A percentile compares a stretch with the other conserved stretches of the same genome.
These are phyloP conservation scores for Talpa occidentalis DNA, from an alignment of 2,113 vertebrate species.

Conservation along the genomic window DNA sequence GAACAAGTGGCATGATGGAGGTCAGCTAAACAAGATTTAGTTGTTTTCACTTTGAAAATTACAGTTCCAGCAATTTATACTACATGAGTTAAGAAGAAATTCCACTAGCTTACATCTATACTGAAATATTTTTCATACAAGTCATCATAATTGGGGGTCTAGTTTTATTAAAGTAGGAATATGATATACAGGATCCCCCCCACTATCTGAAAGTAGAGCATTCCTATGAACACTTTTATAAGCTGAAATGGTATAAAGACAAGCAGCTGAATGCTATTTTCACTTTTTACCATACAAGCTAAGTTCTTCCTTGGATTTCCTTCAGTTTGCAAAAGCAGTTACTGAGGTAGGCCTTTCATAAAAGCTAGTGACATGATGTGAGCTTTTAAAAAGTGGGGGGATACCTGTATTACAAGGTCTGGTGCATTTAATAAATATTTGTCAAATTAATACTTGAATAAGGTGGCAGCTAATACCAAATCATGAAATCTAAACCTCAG, in stretches of 20 bases:
- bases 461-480: not conserved
- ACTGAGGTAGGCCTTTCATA: not conserved
- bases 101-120: not conserved
- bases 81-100: not conserved
- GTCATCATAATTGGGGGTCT: not conserved
- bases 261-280: not conserved
- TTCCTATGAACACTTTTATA: not conserved
- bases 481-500: not conserved
- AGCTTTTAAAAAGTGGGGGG: not conserved
- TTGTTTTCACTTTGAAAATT: slow-evolving; percentile 61
- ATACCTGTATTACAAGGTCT: not conserved
- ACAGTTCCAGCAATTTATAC: slow-evolving; percentile 4
- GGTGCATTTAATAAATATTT: slow-evolving; percentile 6
- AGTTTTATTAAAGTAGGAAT: not conserved
- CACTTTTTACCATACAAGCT: not conserved
- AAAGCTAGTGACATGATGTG: not conserved
- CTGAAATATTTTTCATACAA: slow-evolving; percentile 40
- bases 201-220: not conserved
- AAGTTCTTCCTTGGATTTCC: not conserved
- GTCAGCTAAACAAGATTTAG: slow-evolving; percentile 63
- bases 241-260: not conserved
- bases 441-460: not conserved
- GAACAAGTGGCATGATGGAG: not conserved
- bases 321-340: not conserved
- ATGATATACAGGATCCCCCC: not conserved